Evolutionary conservation across 2,797 vertebrate genomes (phyloP).

Genomic region (Melopsittacus undulatus): DNA sequence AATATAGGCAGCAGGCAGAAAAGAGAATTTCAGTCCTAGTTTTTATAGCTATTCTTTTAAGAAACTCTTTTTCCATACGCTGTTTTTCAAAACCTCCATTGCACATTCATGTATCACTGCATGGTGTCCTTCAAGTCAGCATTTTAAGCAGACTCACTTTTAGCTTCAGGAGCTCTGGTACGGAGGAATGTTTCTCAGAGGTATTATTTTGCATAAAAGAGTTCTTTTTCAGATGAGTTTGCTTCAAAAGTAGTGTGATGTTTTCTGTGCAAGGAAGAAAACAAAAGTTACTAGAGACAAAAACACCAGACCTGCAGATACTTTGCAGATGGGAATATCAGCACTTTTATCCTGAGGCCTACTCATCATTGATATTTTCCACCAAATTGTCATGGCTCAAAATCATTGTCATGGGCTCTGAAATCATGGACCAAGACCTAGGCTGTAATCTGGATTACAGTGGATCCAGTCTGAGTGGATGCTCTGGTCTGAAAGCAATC

Average conservation of each 20-base stretch:
- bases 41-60: conserved; percentile 19
- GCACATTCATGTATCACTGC: conserved; percentile 36
- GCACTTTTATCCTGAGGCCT: background rate
- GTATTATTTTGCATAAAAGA: conserved; percentile 70
- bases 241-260: conserved; percentile 70
- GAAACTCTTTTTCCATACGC: background rate
- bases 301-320: conserved; percentile 29
- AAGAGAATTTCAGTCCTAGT: background rate
- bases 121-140: conserved; percentile 43
- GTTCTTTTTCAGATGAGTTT: conserved; percentile 61
- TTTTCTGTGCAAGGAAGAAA: conserved; percentile 67
- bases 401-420: background rate
- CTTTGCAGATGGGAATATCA: background rate
- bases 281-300: conserved; percentile 40
- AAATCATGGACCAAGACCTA: background rate
- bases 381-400: background rate
- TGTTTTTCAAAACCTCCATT: conserved; percentile 29
- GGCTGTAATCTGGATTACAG: background rate
- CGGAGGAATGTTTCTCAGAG: conserved; percentile 65
- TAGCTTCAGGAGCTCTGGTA: conserved; percentile 75
- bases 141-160: conserved; percentile 75
- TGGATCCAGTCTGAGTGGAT: background rate
- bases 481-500: background rate
- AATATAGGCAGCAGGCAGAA: background rate
- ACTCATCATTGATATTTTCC: background rate